Percentiles rank a stretch among this genome's conserved stretches.
phyloP scores from a whole-genome alignment of 1,140 invertebrate genomes.

The Aphelinus certus region DNA sequence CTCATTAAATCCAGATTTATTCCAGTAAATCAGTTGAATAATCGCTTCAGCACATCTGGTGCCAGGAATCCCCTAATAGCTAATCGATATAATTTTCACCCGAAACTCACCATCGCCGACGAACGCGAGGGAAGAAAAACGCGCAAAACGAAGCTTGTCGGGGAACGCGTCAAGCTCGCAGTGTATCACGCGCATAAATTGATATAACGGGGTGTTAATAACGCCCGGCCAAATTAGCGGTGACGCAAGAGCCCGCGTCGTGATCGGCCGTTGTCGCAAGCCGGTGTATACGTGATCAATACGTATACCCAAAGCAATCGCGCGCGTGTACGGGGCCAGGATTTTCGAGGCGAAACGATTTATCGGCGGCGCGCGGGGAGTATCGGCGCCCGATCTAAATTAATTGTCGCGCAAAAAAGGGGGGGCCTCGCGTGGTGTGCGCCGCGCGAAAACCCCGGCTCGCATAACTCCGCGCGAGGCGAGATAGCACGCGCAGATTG shows the following conservation, averaged over 20 bases:
- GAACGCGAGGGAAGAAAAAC: too few relatives aligned
- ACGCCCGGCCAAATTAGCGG: not conserved
- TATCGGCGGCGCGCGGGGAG: not conserved
- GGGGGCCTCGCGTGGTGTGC: not conserved
- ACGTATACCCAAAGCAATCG: conserved; percentile 6
- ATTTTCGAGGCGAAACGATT: conserved; percentile 20
- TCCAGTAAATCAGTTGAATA: too few relatives aligned
- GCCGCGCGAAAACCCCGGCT: conserved; percentile 13
- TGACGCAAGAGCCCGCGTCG: not conserved
- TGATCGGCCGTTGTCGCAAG: too few relatives aligned
- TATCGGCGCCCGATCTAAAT: conserved; percentile 30
- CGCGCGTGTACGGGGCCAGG: conserved; percentile 1
- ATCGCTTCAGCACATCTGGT: too few relatives aligned
- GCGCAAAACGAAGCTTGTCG: too few relatives aligned
- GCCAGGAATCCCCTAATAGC: too few relatives aligned
- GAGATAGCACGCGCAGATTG: conserved; percentile 58
- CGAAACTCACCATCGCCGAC: too few relatives aligned
- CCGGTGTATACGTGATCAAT: too few relatives aligned
- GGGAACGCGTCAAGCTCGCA: too few relatives aligned
- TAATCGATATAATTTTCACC: too few relatives aligned
- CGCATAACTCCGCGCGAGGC: conserved; percentile 17
- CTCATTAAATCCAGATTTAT: too few relatives aligned
- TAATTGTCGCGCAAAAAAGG: conserved; percentile 27
- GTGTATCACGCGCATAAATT: too few relatives aligned
- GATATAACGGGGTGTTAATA: not conserved